Conservation (phyloP, 2,113 vertebrate genomes). For the Larimichthys crocea region DNA sequence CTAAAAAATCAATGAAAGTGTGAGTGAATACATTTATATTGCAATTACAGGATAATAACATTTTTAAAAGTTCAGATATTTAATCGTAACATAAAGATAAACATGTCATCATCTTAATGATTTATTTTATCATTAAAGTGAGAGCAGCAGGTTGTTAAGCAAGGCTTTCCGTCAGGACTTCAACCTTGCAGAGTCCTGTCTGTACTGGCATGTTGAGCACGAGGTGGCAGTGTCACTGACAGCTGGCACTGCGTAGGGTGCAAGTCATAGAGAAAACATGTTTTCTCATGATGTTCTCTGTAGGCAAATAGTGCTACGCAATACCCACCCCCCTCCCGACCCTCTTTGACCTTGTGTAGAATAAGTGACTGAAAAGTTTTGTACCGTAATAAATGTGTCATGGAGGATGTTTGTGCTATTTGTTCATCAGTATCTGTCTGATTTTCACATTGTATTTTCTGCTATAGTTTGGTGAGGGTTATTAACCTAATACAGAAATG, state of each 20-base stretch:
- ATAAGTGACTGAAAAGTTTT: slow-evolving; percentile 21
- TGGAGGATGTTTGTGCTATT: slow-evolving; percentile 8
- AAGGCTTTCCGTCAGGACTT: slow-evolving; percentile 50
- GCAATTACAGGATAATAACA: neutral
- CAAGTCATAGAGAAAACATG: slow-evolving; percentile 72
- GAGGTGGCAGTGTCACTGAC: slow-evolving; percentile 53
- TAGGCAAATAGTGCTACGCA: slow-evolving; percentile 71
- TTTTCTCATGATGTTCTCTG: slow-evolving; percentile 69
- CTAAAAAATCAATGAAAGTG: neutral
- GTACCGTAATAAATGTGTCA: slow-evolving; percentile 22
- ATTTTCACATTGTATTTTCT: neutral
- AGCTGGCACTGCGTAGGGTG: slow-evolving; percentile 49
- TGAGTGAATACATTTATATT: neutral
- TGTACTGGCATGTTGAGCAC: slow-evolving; percentile 48
- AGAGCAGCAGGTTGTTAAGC: slow-evolving; percentile 48
- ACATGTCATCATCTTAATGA: neutral
- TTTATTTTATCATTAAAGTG: neutral
- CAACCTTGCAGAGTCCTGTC: slow-evolving; percentile 45
- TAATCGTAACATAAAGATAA: neutral
- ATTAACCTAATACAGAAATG: neutral
- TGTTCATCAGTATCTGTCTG: neutral
- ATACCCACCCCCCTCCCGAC: slow-evolving; percentile 3
- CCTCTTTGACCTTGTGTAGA: slow-evolving; percentile 50
- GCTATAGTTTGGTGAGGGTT: neutral
- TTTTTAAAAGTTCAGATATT: neutral